Percentiles rank a stretch among this genome's conserved stretches.
phyloP scores from a whole-genome alignment of 2,797 vertebrate species.

The Micropoecilia bifurca region DNA sequence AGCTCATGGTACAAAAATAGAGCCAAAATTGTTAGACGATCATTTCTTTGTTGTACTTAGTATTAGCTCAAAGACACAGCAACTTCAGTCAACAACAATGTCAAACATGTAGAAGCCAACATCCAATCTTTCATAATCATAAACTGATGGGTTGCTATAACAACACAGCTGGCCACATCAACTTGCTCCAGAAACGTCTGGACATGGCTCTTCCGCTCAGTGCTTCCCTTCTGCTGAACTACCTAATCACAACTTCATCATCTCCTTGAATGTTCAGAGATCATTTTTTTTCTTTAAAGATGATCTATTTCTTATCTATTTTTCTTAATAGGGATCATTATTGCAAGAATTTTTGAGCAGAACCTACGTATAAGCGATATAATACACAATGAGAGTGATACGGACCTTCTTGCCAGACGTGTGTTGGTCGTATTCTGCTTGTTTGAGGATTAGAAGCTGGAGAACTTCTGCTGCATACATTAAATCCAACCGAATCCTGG shows the following conservation, averaged over 20 bases:
- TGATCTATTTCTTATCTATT: neutral
- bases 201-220: neutral
- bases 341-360: neutral
- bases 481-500: conserved; percentile 34
- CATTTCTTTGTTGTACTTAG: neutral
- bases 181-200: neutral
- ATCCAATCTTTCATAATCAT: neutral
- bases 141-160: neutral
- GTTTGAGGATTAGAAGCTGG: conserved; percentile 13
- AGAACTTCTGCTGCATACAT: conserved; percentile 35
- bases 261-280: neutral
- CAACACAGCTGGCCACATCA: neutral
- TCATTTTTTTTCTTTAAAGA: neutral
- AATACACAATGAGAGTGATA: neutral
- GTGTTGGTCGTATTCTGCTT: conserved; percentile 5
- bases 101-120: neutral
- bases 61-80: neutral
- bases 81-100: neutral
- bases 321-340: neutral
- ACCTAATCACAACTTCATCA: neutral
- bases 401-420: conserved; percentile 25
- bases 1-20: neutral
- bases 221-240: neutral
- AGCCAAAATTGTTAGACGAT: neutral
- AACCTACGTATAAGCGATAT: neutral